phyloP scores from a whole-genome alignment of 1,140 invertebrate genomes.

The Bathynomus jamesi region DNA sequence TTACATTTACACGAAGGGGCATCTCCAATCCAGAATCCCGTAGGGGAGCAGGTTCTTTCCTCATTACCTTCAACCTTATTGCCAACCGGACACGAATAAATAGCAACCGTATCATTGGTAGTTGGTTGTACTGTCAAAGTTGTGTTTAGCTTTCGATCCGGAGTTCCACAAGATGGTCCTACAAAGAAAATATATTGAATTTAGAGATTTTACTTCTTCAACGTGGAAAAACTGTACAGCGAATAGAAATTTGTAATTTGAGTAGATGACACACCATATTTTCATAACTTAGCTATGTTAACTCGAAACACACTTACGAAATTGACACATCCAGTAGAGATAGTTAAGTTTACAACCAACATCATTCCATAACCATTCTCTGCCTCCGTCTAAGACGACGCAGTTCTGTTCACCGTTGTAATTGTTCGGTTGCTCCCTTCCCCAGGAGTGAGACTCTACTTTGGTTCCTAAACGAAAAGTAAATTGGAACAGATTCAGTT shows the following conservation, averaged over 20 bases:
- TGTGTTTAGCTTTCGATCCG: conserved; percentile 73
- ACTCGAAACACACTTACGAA: no score
- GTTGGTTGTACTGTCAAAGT: conserved; percentile 51
- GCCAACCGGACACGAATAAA: conserved; percentile 72
- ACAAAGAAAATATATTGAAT: conserved; percentile 55
- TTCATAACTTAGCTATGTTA: no score
- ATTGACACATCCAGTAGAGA: conserved; percentile 85
- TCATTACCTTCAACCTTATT: conserved; percentile 67
- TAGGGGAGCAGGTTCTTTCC: conserved; percentile 57
- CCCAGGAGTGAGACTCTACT: conserved; percentile 73
- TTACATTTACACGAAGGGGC: conserved; percentile 79
- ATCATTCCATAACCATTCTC: conserved; percentile 88
- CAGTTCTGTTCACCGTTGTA: conserved; percentile 93
- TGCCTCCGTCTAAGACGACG: conserved; percentile 77
- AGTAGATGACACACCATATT: no score
- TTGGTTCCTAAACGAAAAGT: not conserved
- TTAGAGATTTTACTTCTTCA: no score
- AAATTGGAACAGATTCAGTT: not conserved
- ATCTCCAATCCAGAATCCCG: conserved; percentile 70
- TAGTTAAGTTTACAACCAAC: conserved; percentile 88
- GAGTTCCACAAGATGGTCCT: conserved; percentile 73
- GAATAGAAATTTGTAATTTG: no score
- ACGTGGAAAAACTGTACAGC: no score
- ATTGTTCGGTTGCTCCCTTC: conserved; percentile 88
- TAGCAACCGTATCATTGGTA: conserved; percentile 60